Evolutionary conservation across 1,140 invertebrate species (phyloP).

Genomic region (Pseudomyrmex pallidus): DNA sequence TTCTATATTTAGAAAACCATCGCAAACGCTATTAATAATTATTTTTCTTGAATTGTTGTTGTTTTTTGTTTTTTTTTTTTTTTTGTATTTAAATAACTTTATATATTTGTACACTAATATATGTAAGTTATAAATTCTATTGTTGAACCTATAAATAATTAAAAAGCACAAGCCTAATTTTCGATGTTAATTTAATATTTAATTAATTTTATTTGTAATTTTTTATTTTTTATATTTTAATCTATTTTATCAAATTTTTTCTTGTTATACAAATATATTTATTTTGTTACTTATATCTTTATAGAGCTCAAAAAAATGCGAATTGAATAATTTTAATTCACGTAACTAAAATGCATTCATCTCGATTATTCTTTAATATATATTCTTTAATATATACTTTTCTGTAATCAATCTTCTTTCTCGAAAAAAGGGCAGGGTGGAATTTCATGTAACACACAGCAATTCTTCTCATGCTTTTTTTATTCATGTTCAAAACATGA

Average conservation of each 20-base stretch:
- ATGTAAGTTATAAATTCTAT: background rate
- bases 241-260: too few relatives aligned
- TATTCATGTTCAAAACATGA: conserved; percentile 29
- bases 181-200: conserved; percentile 21
- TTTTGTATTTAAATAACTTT: conserved; percentile 11
- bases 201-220: conserved; percentile 22
- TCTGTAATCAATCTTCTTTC: background rate
- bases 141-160: background rate
- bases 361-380: conserved; percentile 12
- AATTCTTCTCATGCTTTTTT: conserved; percentile 1
- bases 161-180: background rate
- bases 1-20: conserved; percentile 1
- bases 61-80: background rate
- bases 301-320: background rate
- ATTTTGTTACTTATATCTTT: too few relatives aligned
- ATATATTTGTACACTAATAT: conserved; percentile 8
- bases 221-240: conserved; percentile 2
- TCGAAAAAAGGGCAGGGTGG: background rate
- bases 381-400: background rate
- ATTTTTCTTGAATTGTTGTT: background rate
- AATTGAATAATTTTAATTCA: conserved; percentile 17
- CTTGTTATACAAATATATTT: too few relatives aligned
- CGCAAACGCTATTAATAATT: conserved; percentile 10
- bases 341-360: background rate
- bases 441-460: background rate